Percentiles rank a stretch among this genome's conserved stretches.
Evolutionary conservation across 2,797 vertebrate species (phyloP).

Genomic region (Rhabdomys pumilio): DNA sequence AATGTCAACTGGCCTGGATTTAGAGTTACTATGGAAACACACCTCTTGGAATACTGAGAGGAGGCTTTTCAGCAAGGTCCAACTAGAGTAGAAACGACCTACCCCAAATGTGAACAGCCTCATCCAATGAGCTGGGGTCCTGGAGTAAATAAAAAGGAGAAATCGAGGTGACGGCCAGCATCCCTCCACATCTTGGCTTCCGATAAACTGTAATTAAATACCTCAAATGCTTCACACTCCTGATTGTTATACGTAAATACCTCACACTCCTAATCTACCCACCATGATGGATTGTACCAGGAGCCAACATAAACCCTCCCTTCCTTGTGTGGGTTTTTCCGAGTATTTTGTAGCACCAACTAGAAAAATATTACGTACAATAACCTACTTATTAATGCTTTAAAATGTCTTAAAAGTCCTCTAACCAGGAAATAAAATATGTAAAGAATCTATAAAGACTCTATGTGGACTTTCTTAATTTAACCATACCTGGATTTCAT

Average conservation of each 20-base stretch:
- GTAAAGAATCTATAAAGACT: not conserved
- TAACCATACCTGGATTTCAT: not conserved
- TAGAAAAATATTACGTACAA: not conserved
- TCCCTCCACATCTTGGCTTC: not conserved
- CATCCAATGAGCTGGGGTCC: not conserved
- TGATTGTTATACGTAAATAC: not conserved
- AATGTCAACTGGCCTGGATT: not conserved
- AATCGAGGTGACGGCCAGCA: not conserved
- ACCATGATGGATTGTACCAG: not conserved
- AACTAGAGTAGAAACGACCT: not conserved
- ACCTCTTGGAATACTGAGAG: not conserved
- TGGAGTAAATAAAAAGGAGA: not conserved
- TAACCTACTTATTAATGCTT: not conserved
- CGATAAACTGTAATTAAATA: not conserved
- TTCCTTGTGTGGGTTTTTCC: not conserved
- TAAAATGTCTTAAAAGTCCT: not conserved
- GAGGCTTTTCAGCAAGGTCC: not conserved
- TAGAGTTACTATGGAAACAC: not conserved
- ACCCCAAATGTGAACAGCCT: not conserved
- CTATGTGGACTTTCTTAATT: not conserved
- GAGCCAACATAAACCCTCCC: not conserved
- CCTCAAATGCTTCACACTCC: not conserved
- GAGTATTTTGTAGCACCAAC: not conserved
- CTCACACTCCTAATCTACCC: not conserved
- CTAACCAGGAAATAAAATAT: not conserved